phyloP scores from a whole-genome alignment of 2,113 vertebrate genomes.

The Saimiri boliviensis region DNA sequence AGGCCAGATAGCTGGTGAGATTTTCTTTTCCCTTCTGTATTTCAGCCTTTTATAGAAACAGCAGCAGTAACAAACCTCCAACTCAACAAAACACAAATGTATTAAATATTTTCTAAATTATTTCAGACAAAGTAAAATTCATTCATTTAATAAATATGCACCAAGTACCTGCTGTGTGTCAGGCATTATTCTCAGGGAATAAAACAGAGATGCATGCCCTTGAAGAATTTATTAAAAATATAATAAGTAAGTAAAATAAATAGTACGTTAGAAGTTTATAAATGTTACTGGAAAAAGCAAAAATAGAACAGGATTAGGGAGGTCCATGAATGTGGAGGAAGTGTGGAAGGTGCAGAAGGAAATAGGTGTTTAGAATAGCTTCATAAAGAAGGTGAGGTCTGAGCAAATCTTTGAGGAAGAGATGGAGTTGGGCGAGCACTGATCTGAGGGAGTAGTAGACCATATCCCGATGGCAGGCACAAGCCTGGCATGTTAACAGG shows the following conservation, averaged over 20 bases:
- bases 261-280: background rate
- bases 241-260: background rate
- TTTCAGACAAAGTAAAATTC: background rate
- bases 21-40: background rate
- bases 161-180: background rate
- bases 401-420: background rate
- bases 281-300: background rate
- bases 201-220: background rate
- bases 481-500: background rate
- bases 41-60: background rate
- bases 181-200: background rate
- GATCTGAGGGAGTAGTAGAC: background rate
- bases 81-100: background rate
- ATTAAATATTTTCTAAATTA: background rate
- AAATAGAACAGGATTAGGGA: background rate
- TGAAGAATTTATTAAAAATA: background rate
- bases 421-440: background rate
- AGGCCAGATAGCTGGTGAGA: background rate
- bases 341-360: background rate
- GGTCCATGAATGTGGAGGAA: background rate
- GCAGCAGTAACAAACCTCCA: background rate
- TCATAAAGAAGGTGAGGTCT: background rate
- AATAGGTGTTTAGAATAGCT: rapidly evolving
- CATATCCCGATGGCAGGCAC: background rate
- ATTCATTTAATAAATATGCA: background rate